Evolutionary conservation across 2,113 vertebrate genomes (phyloP).

Genomic region (Megaptera novaeangliae): DNA sequence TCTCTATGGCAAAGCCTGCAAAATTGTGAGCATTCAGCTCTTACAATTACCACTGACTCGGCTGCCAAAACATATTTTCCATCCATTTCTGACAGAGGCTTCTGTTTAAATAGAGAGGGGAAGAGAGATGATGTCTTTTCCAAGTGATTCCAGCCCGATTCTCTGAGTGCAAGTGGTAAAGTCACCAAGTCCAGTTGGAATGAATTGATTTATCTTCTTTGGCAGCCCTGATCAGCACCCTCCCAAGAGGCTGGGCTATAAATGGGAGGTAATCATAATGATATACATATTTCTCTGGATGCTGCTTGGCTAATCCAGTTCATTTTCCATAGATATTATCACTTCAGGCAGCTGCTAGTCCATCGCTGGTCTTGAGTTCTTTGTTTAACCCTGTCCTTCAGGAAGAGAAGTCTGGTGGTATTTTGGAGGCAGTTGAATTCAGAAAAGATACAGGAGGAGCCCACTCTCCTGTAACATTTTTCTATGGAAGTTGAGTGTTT

Average conservation of each 20-base stretch:
- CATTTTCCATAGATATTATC: slow-evolving; percentile 18
- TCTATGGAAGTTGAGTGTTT: neutral
- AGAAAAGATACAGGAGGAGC: neutral
- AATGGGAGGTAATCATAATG: neutral
- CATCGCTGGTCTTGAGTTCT: neutral
- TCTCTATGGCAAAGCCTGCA: slow-evolving; percentile 47
- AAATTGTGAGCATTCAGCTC: neutral
- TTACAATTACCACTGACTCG: neutral
- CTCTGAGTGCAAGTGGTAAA: slow-evolving; percentile 49
- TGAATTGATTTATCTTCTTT: slow-evolving; percentile 55
- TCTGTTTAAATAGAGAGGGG: slow-evolving; percentile 28
- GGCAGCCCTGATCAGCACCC: neutral
- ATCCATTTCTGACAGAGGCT: slow-evolving; percentile 37
- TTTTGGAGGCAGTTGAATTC: neutral
- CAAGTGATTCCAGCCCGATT: slow-evolving; percentile 47
- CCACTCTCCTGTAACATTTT: neutral
- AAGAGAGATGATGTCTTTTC: slow-evolving; percentile 41
- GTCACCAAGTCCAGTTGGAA: slow-evolving; percentile 57
- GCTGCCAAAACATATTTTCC: slow-evolving; percentile 47
- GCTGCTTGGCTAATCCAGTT: neutral
- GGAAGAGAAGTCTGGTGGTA: neutral
- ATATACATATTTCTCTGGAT: neutral
- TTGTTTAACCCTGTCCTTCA: slow-evolving; percentile 28
- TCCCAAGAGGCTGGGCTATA: neutral
- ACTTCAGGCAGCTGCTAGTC: neutral